These are phyloP conservation scores for Pteruthius melanotis DNA, from an alignment of 2,113 vertebrate species.

Conservation along the genomic window DNA sequence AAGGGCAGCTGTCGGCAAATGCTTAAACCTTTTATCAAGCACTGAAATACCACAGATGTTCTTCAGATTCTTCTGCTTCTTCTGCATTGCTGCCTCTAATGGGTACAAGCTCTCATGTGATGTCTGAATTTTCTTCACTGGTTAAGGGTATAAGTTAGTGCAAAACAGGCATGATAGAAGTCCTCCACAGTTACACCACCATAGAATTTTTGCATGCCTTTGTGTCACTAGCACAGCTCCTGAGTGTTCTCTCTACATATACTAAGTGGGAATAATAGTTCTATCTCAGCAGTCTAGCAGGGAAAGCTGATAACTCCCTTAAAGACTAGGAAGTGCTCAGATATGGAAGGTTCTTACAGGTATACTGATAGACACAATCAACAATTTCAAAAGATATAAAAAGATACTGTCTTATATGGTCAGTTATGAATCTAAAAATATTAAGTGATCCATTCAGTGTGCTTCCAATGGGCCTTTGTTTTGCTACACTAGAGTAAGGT, in stretches of 20 bases:
- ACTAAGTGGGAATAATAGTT: not conserved
- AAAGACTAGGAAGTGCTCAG: not conserved
- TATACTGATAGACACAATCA: not conserved
- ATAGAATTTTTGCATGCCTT: not conserved
- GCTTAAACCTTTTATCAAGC: not conserved
- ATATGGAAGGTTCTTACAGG: not conserved
- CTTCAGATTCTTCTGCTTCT: not conserved
- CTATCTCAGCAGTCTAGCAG: not conserved
- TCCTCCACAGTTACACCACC: not conserved
- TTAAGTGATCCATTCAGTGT: not conserved
- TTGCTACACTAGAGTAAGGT: not conserved
- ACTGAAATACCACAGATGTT: not conserved
- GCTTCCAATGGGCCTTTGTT: not conserved
- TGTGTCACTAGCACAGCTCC: not conserved
- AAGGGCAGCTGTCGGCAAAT: not conserved
- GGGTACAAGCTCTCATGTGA: not conserved
- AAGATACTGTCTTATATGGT: not conserved
- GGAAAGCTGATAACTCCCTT: not conserved
- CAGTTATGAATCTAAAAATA: not conserved
- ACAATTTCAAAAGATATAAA: not conserved
- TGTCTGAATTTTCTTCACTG: not conserved
- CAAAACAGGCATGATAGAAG: not conserved
- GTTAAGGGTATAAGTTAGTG: not conserved
- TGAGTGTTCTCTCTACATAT: not conserved
- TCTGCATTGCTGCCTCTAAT: not conserved